Base-by-base conservation (phyloP, 2,113 vertebrate species). In the Sinocyclocheilus anophthalmus region DNA sequence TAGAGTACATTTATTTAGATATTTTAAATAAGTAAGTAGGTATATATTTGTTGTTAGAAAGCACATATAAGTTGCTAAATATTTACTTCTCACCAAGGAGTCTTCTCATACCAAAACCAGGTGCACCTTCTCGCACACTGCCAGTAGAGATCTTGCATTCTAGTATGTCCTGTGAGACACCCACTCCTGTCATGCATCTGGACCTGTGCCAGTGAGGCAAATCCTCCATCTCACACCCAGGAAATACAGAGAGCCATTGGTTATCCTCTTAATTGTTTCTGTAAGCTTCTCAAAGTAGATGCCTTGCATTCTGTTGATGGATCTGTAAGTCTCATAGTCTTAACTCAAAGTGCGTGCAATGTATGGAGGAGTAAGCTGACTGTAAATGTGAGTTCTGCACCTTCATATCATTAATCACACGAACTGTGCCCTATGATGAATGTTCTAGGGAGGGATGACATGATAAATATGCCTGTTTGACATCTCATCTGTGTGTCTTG, bases 201-300 rank as follows among this genome's bases (percentile, higher is more conserved):
- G 39, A 75, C 39, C 70, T 37, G 33, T 33, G 18, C 67, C 33
- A 39, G 67, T 37, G 67, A 39, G 7, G 26, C 67, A 70, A 39
- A 70, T 2, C 69, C 20, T 48, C 42, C 39, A 48, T 24, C 42
- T 48, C n/a, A 75, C 72, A 48, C 20, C 5, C 22, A 75, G 22
- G 12, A 75, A 76, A 48, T 48, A 16, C 14, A 67, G 24, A 67
- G 72, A 73, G 20, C 69, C 33, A 72, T 72, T 70, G 69, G n/a
- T 75, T 13, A 75, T 48, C n/a, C 5, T 24, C 22, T 76, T 76
- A 76, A 76, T 76, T 26, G 42, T 24, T 50, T 76, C 12, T 48
- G 1, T 26, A 75, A 3, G n/a, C 72, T 14, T 75, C 22, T 48
- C 72, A 42, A 75, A 42, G 67, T 22, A 39, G 9, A 48, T 75